phyloP scores from a whole-genome alignment of 2,888 invertebrate species.

The Ramazzottius varieornatus region DNA sequence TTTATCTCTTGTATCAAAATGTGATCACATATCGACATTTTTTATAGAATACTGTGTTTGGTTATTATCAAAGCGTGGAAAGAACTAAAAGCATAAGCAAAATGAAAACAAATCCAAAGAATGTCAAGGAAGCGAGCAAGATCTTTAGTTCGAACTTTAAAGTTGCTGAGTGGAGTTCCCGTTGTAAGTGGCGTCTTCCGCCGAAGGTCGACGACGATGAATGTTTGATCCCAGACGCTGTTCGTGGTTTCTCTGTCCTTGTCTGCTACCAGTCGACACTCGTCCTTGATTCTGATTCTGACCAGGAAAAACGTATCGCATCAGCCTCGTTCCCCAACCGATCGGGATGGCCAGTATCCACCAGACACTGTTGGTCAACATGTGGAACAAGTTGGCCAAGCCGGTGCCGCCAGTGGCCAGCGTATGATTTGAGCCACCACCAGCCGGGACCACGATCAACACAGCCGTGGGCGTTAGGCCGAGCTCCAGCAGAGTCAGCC shows the following conservation, averaged over 20 bases:
- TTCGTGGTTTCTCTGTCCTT: background rate
- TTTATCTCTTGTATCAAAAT: no score
- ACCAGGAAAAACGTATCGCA: background rate
- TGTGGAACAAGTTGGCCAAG: background rate
- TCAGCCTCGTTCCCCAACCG: no score
- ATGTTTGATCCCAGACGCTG: background rate
- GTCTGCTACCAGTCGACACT: background rate
- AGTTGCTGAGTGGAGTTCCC: background rate
- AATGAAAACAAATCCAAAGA: no score
- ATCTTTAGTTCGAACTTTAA: background rate
- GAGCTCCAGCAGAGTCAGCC: background rate
- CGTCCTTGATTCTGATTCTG: background rate
- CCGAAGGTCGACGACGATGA: background rate
- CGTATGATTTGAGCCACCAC: no score
- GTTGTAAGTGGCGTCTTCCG: background rate
- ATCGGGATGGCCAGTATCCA: no score
- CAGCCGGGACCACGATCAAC: background rate
- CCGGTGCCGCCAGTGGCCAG: no score
- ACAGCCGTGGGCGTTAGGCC: background rate
- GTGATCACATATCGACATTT: no score
- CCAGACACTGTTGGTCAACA: no score
- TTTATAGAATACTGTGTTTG: no score
- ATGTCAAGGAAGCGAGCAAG: no score
- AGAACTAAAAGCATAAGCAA: no score
- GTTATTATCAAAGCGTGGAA: no score